Conservation (phyloP, 2,113 vertebrate genomes). For the Dromaius novaehollandiae region DNA sequence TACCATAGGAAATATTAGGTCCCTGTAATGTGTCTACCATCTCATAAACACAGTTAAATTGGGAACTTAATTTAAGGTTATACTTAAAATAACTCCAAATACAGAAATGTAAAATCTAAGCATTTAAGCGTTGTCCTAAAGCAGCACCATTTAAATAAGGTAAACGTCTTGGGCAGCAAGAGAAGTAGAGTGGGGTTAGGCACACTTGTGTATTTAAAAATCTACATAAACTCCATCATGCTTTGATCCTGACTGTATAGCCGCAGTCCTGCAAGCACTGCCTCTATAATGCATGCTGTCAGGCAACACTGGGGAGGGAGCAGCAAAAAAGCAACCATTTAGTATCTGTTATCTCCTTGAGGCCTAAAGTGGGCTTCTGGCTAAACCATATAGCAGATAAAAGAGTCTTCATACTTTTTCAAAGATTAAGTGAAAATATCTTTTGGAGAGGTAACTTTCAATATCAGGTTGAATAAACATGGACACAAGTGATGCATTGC, state of each 20-base stretch:
- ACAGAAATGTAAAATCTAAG: background rate
- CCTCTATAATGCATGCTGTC: background rate
- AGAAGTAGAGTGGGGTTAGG: background rate
- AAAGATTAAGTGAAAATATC: background rate
- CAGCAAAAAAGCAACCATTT: background rate
- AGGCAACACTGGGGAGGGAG: background rate
- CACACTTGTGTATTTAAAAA: background rate
- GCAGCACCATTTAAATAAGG: background rate
- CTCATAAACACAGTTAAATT: background rate
- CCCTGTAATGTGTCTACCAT: background rate
- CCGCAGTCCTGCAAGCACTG: background rate
- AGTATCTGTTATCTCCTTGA: background rate
- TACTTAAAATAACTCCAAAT: background rate
- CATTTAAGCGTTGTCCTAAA: background rate
- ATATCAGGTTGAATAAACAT: background rate
- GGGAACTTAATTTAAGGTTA: background rate
- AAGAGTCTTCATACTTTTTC: background rate
- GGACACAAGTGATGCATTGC: background rate
- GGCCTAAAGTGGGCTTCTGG: background rate
- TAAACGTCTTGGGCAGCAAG: background rate
- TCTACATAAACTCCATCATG: rapidly evolving
- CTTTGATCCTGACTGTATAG: background rate
- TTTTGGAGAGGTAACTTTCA: background rate
- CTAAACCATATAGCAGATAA: background rate
- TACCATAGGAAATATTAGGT: background rate